Conservation (phyloP, 64 coral and sea anemone genomes). For the Montipora sp. region DNA sequence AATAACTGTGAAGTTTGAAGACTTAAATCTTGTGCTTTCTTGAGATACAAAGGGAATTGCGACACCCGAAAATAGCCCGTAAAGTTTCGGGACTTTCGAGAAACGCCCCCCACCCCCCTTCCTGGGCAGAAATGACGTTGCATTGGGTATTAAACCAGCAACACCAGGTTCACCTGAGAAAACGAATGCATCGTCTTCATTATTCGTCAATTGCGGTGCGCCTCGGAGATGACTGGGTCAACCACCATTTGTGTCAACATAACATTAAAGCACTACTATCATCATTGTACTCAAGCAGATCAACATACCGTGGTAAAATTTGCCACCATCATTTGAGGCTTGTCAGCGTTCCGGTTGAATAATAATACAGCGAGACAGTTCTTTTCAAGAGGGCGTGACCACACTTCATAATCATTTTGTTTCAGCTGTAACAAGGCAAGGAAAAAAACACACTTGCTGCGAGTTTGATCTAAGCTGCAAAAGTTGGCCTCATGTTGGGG, state of each 20-base stretch:
- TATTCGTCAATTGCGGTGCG: neutral
- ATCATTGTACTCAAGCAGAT: neutral
- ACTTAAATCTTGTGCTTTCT: too few species aligned
- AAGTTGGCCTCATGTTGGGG: neutral
- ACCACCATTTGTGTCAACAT: neutral
- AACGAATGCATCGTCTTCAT: neutral
- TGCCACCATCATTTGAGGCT: slow-evolving; percentile 57
- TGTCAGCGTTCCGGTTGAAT: slow-evolving; percentile 72
- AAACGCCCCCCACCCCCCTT: too few species aligned
- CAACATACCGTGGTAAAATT: slow-evolving; percentile 73
- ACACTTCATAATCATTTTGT: slow-evolving; percentile 64
- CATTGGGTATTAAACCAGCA: too few species aligned
- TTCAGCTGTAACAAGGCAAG: neutral
- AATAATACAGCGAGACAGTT: slow-evolving; percentile 83
- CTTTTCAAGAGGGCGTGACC: slow-evolving; percentile 67
- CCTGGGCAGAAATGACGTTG: too few species aligned
- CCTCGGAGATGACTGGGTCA: neutral
- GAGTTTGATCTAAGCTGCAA: neutral
- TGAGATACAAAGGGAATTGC: too few species aligned
- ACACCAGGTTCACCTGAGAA: too few species aligned
- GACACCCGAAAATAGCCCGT: too few species aligned
- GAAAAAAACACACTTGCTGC: neutral
- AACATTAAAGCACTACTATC: neutral
- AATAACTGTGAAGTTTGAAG: too few species aligned
- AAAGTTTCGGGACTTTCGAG: too few species aligned